Conservation (phyloP, 2,888 invertebrate genomes). For the Hemicrepidius hirtus region DNA sequence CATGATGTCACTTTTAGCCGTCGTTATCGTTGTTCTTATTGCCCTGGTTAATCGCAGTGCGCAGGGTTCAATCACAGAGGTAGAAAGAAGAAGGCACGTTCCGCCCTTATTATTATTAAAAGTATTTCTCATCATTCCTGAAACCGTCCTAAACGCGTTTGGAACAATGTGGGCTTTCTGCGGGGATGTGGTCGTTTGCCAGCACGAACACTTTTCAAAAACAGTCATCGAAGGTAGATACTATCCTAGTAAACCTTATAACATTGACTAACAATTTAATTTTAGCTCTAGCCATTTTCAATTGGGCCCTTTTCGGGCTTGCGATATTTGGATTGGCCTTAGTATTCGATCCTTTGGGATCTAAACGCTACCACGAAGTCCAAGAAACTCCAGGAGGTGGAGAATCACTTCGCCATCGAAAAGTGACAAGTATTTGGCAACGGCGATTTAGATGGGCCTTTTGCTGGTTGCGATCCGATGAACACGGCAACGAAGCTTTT, state of each 20-base stretch:
- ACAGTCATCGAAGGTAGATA: conserved; percentile 82
- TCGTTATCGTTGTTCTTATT: conserved; percentile 79
- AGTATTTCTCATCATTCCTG: conserved; percentile 84
- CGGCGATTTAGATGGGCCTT: conserved; percentile 82
- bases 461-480: conserved; percentile 83
- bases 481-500: conserved; percentile 86
- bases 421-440: conserved; percentile 84
- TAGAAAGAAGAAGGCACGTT: conserved; percentile 81
- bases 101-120: conserved; percentile 83
- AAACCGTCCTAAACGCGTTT: conserved; percentile 85
- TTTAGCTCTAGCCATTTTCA: conserved; percentile 84
- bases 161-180: conserved; percentile 90
- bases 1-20: conserved; percentile 78
- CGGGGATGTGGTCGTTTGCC: conserved; percentile 78
- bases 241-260: no score
- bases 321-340: conserved; percentile 85
- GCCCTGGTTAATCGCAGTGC: conserved; percentile 83
- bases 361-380: conserved; percentile 77
- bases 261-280: no score
- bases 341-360: conserved; percentile 89
- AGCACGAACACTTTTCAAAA: conserved; percentile 80
- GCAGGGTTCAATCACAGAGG: conserved; percentile 86
- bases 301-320: conserved; percentile 86
- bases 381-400: conserved; percentile 76
- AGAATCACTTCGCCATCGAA: conserved; percentile 80